These are phyloP conservation scores for Distichodus sexfasciatus DNA, from an alignment of 2,797 vertebrate genomes.

Conservation along the genomic window DNA sequence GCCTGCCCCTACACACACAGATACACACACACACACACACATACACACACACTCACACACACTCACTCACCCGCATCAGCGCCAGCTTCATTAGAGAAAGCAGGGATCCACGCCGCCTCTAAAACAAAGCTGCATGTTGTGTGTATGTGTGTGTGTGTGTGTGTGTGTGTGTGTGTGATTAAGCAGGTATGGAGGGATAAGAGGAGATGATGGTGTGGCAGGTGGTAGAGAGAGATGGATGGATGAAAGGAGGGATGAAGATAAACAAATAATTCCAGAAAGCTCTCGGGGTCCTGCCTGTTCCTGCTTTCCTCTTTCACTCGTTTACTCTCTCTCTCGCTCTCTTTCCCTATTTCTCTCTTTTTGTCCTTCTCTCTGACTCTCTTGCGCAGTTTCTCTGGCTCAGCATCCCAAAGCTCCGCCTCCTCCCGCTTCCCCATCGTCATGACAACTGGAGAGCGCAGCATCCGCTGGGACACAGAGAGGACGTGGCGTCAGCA, in stretches of 20 bases:
- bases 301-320: background rate
- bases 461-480: background rate
- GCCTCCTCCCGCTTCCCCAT: background rate
- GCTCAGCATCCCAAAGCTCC: background rate
- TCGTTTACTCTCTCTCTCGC: background rate
- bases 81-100: constrained; percentile 58
- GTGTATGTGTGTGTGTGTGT: background rate
- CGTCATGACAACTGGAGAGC: background rate
- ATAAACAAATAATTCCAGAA: background rate
- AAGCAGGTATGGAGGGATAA: background rate
- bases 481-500: background rate
- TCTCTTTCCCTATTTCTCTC: background rate
- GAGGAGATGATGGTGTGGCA: background rate
- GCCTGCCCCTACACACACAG: too few species aligned
- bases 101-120: constrained; percentile 17
- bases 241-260: background rate
- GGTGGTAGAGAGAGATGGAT: background rate
- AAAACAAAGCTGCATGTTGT: constrained; percentile 33
- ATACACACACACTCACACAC: constrained; percentile 6
- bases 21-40: background rate
- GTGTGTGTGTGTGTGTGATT: background rate
- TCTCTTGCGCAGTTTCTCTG: background rate
- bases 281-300: background rate
- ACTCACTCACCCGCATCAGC: constrained; percentile 40
- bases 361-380: background rate